Evolutionary conservation across 2,888 invertebrate species (phyloP).

Genomic region (Papilio protenor): DNA sequence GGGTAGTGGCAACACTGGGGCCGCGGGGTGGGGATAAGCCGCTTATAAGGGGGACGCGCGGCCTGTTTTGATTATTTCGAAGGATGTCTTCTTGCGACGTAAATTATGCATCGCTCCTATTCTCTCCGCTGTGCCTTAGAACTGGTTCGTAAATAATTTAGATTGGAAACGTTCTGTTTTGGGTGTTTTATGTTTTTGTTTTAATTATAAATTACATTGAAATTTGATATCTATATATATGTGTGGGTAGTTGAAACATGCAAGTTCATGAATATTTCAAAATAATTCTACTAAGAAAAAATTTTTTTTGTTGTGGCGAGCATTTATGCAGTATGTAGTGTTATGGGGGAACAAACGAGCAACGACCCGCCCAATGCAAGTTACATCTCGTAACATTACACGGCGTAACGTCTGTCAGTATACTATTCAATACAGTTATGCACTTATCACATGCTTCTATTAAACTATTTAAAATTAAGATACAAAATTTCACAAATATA

Average conservation of each 20-base stretch:
- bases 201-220: constrained; percentile 5
- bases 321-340: too few species aligned
- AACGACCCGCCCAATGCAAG: too few species aligned
- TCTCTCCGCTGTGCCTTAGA: constrained; percentile 39
- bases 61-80: constrained; percentile 83
- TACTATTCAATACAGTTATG: too few species aligned
- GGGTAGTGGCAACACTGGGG: constrained; percentile 61
- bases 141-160: constrained; percentile 29
- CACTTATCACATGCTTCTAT: too few species aligned
- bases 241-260: neutral
- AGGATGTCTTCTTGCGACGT: constrained; percentile 81
- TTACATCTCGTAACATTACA: too few species aligned
- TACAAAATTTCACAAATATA: too few species aligned
- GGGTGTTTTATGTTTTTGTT: constrained; percentile 5
- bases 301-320: too few species aligned
- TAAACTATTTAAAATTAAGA: too few species aligned
- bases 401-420: too few species aligned
- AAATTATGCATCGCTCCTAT: constrained; percentile 77
- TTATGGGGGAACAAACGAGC: too few species aligned
- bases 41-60: constrained; percentile 69
- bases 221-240: neutral
- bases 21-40: constrained; percentile 66
- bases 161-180: constrained; percentile 31
- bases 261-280: too few species aligned
- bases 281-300: too few species aligned